phyloP scores from a whole-genome alignment of 2,888 invertebrate genomes.

The Callyntrura guangdongensis region DNA sequence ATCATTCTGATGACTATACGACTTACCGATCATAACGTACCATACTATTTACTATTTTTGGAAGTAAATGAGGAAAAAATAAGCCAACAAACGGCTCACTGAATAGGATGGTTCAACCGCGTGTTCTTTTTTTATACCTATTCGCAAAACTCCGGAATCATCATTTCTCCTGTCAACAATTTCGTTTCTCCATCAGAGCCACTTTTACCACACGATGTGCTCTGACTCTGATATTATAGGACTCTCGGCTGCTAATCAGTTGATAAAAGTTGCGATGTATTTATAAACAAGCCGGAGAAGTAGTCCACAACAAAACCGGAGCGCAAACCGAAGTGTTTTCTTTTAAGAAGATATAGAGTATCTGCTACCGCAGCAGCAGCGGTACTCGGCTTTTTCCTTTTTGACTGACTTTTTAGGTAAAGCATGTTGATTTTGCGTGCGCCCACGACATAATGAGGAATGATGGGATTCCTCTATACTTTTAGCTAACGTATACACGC shows the following conservation, averaged over 20 bases:
- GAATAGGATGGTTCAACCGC: background rate
- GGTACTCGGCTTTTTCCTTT: constrained; percentile 16
- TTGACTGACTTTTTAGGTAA: constrained; percentile 79
- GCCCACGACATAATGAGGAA: constrained; percentile 80
- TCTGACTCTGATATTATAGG: no score
- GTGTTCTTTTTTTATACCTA: background rate
- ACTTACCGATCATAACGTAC: background rate
- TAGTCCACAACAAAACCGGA: no score
- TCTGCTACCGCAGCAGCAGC: background rate
- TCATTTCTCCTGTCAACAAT: constrained; percentile 26
- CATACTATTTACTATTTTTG: background rate
- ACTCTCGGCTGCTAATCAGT: no score
- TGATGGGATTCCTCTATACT: constrained; percentile 72
- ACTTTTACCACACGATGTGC: no score
- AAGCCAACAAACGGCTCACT: background rate
- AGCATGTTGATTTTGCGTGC: constrained; percentile 81
- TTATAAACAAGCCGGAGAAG: no score
- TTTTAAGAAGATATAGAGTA: background rate
- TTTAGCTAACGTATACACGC: constrained; percentile 14
- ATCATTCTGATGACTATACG: background rate
- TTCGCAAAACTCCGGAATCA: background rate
- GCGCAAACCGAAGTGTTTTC: background rate
- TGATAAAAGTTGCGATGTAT: no score
- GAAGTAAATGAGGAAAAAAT: background rate
- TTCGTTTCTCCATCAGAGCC: background rate